Evolutionary conservation across 2,888 invertebrate genomes (phyloP).

Genomic region (Netelia inedita): DNA sequence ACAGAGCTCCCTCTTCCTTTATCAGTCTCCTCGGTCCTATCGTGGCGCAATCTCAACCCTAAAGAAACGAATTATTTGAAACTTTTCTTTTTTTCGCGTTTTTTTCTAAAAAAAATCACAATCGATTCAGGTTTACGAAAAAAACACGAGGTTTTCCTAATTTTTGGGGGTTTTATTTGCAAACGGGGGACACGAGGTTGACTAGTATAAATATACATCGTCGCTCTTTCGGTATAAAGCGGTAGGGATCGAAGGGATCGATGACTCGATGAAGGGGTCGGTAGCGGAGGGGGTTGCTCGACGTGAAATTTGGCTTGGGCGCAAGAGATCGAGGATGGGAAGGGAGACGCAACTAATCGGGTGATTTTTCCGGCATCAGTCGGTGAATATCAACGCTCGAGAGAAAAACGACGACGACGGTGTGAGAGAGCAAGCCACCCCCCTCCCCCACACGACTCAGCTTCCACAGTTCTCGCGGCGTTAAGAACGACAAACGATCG

Average conservation of each 20-base stretch:
- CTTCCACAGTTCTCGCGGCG: constrained; percentile 73
- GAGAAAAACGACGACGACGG: background rate
- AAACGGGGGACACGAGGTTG: too few relatives aligned
- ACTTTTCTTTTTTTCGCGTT: too few relatives aligned
- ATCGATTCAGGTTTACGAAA: too few relatives aligned
- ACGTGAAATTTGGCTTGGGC: constrained; percentile 35
- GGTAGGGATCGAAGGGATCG: constrained; percentile 41
- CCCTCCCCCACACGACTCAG: background rate
- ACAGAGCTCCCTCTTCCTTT: background rate
- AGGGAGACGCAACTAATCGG: constrained; percentile 81
- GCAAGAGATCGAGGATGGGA: constrained; percentile 58
- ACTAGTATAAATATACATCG: too few relatives aligned
- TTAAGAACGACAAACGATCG: constrained; percentile 85
- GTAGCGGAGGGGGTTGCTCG: background rate
- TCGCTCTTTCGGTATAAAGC: background rate
- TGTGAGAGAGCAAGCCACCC: background rate
- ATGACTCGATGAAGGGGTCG: constrained; percentile 61
- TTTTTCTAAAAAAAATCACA: too few relatives aligned
- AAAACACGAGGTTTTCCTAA: too few relatives aligned
- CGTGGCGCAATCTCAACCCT: too few relatives aligned
- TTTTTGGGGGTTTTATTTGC: too few relatives aligned
- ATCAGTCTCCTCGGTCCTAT: background rate
- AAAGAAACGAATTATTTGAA: too few relatives aligned
- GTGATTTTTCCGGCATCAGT: constrained; percentile 85
- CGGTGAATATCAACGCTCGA: constrained; percentile 84